These are phyloP conservation scores for Zenarchopterus dispar DNA, from an alignment of 2,797 vertebrate species.

Conservation along the genomic window DNA sequence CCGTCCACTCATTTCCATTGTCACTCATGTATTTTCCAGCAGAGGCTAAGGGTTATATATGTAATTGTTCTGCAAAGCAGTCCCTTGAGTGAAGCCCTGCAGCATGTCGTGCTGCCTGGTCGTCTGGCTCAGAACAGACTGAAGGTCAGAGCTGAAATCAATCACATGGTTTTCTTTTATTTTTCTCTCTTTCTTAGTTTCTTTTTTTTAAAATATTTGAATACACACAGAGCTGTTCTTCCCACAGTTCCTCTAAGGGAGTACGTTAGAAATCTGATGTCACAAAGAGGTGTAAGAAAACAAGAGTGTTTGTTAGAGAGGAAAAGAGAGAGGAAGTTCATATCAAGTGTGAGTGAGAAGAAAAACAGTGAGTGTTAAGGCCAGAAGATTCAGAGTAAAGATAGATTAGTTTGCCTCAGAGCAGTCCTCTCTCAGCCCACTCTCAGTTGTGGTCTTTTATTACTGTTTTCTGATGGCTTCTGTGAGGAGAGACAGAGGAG, in stretches of 20 bases:
- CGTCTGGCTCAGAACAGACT: constrained; percentile 43
- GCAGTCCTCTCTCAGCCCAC: constrained; percentile 70
- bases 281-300: constrained; percentile 58
- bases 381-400: constrained; percentile 69
- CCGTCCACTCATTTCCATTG: constrained; percentile 50
- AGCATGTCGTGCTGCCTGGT: constrained; percentile 37
- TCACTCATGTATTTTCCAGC: constrained; percentile 41
- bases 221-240: constrained; percentile 35
- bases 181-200: background rate
- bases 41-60: constrained; percentile 57
- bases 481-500: constrained; percentile 61
- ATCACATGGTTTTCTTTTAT: constrained; percentile 20
- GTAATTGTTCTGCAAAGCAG: constrained; percentile 62
- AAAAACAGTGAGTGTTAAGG: constrained; percentile 61
- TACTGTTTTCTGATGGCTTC: constrained; percentile 69
- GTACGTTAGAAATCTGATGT: constrained; percentile 46
- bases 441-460: constrained; percentile 69
- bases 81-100: constrained; percentile 56
- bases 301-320: constrained; percentile 47
- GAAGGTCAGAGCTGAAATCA: constrained; percentile 57
- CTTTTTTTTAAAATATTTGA: constrained; percentile 31
- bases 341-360: constrained; percentile 56
- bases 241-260: constrained; percentile 45
- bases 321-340: constrained; percentile 17
- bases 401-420: constrained; percentile 75